Base-by-base conservation (phyloP, 2,888 invertebrate species). In the Sarcophaga caerulescens region DNA sequence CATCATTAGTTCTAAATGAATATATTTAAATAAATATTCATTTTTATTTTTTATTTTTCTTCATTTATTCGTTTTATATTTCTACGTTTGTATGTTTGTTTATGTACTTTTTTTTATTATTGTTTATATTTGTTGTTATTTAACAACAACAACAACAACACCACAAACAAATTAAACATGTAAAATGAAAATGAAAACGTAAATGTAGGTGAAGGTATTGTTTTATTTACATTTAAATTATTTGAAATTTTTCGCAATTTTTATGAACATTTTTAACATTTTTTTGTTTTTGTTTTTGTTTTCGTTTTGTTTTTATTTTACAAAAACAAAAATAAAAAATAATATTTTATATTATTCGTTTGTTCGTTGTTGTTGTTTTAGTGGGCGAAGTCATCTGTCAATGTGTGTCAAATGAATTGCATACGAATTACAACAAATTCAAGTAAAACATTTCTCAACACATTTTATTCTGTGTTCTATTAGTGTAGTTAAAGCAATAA, bases 131-230 rank as follows among this genome's bases (percentile, higher is more conserved):
- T 52, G 17, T 52, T 17, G 52, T 45, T 62, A 44, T 60, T 60
- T 35, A 5, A 74, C 75, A 76, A 80, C 57, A 21, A 23, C 63
- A 73, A 57, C 71, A 68, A 69, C 21, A 71, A 75, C 62, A 68
- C 1, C 35, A 78, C 59, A 3, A 44, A 65, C 25, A 44, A 68
- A 47, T 47, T 14, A 47, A 65, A 65, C 21, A n/a, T 11, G 4
- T 21, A 60, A 1, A 19, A 47, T 25, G 62, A 62, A 80, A 84
- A 86, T 86, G 70, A 60, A 17, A 19, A 47, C 10, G 62, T 52
- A 80, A 84, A 86, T 84, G 70, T 84, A 81, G 84, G 84, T 86
- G 86, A 84, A 86, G 86, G 86, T 83, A 81, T 81, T 81, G 77
- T 35, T 85, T 84, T 75, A 76, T 84, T 79, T 84, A 52, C 69